Evolutionary conservation across 2,888 invertebrate genomes (phyloP).

Genomic region (Spisula solida): DNA sequence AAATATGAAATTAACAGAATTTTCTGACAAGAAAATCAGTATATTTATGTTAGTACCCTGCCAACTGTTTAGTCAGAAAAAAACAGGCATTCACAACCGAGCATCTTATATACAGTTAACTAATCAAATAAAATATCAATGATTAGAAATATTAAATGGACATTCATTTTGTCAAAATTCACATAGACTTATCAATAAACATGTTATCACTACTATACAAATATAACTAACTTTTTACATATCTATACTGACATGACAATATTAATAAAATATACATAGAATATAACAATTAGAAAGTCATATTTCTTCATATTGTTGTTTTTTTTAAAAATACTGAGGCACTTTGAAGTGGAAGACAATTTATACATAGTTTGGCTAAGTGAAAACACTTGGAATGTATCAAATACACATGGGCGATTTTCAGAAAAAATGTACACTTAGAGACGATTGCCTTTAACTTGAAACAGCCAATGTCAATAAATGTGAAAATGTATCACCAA

Average conservation of each 20-base stretch:
- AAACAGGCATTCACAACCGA: not conserved
- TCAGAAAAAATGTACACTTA: too few relatives aligned
- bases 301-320: not conserved
- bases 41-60: constrained; percentile 53
- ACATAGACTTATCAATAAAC: not conserved
- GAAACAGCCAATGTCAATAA: too few relatives aligned
- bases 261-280: constrained; percentile 1
- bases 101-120: not conserved
- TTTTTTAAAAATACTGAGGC: not conserved
- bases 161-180: not conserved
- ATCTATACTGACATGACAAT: not conserved
- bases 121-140: not conserved
- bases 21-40: constrained; percentile 4
- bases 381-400: not conserved
- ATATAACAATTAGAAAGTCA: not conserved
- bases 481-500: too few relatives aligned
- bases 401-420: too few relatives aligned
- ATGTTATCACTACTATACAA: not conserved
- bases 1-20: not conserved
- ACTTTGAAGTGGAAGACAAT: not conserved
- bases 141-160: constrained; percentile 7
- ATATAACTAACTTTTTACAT: not conserved
- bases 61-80: constrained; percentile 25
- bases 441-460: too few relatives aligned
- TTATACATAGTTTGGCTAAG: not conserved